These are phyloP conservation scores for Microcebus griseorufus DNA, from an alignment of 2,113 vertebrate genomes.

Conservation along the genomic window DNA sequence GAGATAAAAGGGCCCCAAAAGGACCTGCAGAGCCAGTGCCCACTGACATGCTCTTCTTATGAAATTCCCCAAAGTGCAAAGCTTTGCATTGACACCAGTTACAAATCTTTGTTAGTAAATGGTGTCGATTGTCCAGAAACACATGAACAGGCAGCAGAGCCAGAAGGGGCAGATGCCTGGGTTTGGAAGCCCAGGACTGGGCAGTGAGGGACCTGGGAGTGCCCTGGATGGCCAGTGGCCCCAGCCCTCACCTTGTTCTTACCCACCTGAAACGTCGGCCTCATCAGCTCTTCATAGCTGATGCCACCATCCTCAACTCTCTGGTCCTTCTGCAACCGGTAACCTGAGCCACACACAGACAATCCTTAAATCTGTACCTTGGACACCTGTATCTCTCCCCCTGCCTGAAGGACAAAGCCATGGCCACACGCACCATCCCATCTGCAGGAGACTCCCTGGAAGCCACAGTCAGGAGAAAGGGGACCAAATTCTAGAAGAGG, in stretches of 20 bases:
- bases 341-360: not conserved
- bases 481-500: not conserved
- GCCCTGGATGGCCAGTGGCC: not conserved
- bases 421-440: not conserved
- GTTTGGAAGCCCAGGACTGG: not conserved
- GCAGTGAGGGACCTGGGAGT: too few species aligned
- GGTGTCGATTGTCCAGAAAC: not conserved
- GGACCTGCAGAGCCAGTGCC: not conserved
- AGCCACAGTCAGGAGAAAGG: not conserved
- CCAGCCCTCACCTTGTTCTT: not conserved
- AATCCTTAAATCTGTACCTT: not conserved
- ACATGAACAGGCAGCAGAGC: accelerated
- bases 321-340: not conserved
- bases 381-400: not conserved
- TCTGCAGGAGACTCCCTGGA: not conserved
- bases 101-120: not conserved
- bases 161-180: not conserved
- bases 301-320: not conserved
- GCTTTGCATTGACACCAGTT: not conserved
- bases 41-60: too few species aligned
- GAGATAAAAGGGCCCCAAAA: not conserved
- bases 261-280: not conserved
- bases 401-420: too few species aligned
- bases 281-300: not conserved
- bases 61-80: not conserved